Percentiles rank a stretch among this genome's conserved stretches.
These are phyloP conservation scores for Cyclura pinguis DNA, from an alignment of 2,797 vertebrate genomes.

Conservation along the genomic window DNA sequence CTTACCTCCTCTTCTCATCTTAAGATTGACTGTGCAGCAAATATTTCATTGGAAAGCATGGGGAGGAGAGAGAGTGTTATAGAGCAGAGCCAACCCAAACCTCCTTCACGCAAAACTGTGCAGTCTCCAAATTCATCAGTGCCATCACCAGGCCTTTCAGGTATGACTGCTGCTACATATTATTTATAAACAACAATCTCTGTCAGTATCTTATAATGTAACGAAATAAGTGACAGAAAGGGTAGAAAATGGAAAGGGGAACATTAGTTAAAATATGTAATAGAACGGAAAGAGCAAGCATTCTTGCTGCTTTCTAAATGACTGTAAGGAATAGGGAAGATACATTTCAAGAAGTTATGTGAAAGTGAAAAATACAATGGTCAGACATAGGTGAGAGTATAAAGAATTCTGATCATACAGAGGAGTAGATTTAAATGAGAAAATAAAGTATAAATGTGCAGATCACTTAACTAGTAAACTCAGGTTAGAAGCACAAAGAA, in stretches of 20 bases:
- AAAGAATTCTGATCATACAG: neutral
- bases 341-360: neutral
- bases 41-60: conserved; percentile 78
- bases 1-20: conserved; percentile 1
- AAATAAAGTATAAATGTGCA: neutral
- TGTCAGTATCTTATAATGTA: neutral
- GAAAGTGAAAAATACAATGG: neutral
- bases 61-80: conserved; percentile 71
- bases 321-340: conserved; percentile 1
- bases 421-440: neutral
- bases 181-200: neutral
- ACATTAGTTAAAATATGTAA: neutral
- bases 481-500: neutral
- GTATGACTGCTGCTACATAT: conserved; percentile 58
- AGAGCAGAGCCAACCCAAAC: conserved; percentile 79
- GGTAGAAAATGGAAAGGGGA: neutral
- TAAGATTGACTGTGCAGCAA: conserved; percentile 84
- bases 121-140: conserved; percentile 85
- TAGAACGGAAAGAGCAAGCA: neutral
- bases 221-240: neutral
- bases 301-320: neutral
- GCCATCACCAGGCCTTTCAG: conserved; percentile 83
- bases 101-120: conserved; percentile 79
- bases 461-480: neutral
- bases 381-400: neutral